These are phyloP conservation scores for Spicauda simplicius DNA, from an alignment of 2,888 invertebrate species.

Conservation along the genomic window DNA sequence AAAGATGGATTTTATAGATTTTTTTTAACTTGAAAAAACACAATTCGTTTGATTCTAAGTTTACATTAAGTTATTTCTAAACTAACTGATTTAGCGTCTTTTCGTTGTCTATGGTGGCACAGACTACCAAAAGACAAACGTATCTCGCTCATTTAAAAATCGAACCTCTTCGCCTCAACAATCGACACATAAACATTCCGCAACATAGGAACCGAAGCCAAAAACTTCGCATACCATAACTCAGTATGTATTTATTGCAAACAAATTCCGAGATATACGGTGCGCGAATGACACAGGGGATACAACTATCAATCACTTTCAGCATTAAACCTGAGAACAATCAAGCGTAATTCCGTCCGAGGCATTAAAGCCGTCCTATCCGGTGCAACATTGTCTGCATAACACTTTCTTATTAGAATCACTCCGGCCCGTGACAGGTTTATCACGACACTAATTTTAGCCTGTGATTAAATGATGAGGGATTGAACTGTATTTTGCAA, in stretches of 20 bases:
- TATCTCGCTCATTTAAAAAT: no score
- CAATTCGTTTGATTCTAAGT: no score
- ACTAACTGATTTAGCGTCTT: no score
- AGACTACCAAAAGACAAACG: no score
- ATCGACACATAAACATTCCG: no score
- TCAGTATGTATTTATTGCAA: constrained; percentile 78
- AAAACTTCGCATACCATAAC: constrained; percentile 65
- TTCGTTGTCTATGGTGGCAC: no score
- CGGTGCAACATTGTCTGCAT: constrained; percentile 80
- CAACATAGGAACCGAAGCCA: background rate
- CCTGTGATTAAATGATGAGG: constrained; percentile 44
- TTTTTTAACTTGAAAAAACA: no score
- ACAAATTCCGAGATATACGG: constrained; percentile 78
- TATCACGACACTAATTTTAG: constrained; percentile 45
- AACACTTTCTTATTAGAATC: constrained; percentile 63
- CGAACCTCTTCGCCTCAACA: no score
- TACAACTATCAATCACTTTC: constrained; percentile 83
- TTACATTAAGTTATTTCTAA: no score
- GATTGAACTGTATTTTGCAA: constrained; percentile 37
- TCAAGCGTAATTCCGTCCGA: constrained; percentile 84
- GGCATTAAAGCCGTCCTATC: constrained; percentile 85
- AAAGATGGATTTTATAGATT: no score
- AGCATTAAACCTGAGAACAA: constrained; percentile 83
- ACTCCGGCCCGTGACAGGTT: constrained; percentile 51
- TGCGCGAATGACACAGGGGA: constrained; percentile 81